phyloP scores from a whole-genome alignment of 1,140 invertebrate genomes.

The Atta texana region DNA sequence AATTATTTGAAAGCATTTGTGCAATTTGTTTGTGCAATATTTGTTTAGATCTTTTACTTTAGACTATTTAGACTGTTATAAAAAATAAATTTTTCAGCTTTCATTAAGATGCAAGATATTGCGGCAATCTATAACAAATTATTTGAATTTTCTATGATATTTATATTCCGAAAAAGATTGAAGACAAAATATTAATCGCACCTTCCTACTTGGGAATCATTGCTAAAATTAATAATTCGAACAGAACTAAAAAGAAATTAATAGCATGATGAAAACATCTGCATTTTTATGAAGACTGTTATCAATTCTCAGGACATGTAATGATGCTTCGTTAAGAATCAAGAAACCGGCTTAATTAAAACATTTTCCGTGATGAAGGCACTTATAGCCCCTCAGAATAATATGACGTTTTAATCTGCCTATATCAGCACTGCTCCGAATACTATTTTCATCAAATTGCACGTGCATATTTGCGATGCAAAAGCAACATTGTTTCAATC shows the following conservation, averaged over 20 bases:
- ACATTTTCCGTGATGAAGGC: conserved; percentile 2
- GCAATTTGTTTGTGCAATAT: background rate
- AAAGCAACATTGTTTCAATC: conserved; percentile 31
- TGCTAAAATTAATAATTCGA: conserved; percentile 46
- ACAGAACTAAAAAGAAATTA: conserved; percentile 25
- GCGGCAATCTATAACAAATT: background rate
- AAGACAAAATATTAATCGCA: conserved; percentile 21
- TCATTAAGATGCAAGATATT: background rate
- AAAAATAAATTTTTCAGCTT: background rate
- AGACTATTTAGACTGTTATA: no score
- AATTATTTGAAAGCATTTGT: background rate
- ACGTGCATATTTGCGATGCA: background rate
- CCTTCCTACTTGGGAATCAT: conserved; percentile 67
- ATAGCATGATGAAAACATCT: conserved; percentile 51
- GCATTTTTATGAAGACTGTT: conserved; percentile 59
- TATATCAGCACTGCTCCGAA: background rate
- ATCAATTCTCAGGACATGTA: background rate
- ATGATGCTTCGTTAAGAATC: conserved; percentile 19
- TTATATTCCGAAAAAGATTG: conserved; percentile 7
- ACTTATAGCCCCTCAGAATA: background rate
- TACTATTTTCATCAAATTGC: conserved; percentile 11
- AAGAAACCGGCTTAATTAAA: conserved; percentile 24
- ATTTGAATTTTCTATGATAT: background rate
- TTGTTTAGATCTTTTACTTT: background rate
- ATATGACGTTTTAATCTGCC: background rate